Conservation (phyloP, 1,140 invertebrate genomes). For the Thalassaphorura encarpata region DNA sequence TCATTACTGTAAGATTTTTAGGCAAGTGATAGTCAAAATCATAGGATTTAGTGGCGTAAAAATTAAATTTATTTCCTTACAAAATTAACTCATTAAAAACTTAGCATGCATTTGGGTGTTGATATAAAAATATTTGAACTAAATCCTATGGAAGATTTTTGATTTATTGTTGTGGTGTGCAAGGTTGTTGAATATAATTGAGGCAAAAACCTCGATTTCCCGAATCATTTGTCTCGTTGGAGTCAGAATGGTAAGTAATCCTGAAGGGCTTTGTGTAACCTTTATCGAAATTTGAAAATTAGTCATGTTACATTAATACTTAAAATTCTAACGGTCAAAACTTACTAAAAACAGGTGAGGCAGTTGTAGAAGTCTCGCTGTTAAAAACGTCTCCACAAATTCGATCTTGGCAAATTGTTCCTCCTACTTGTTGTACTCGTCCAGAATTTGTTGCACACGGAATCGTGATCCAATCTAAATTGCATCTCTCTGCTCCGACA, state of each 20-base stretch:
- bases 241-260: constrained; percentile 64
- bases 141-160: no score
- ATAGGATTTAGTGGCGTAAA: no score
- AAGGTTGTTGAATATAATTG: constrained; percentile 69
- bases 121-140: no score
- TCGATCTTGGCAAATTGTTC: constrained; percentile 51
- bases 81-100: no score
- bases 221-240: constrained; percentile 58
- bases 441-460: constrained; percentile 60
- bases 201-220: constrained; percentile 65
- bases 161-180: constrained; percentile 43
- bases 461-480: constrained; percentile 63
- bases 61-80: no score
- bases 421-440: constrained; percentile 35
- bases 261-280: constrained; percentile 67
- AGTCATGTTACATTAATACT: not conserved
- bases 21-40: no score
- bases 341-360: constrained; percentile 54
- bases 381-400: constrained; percentile 61
- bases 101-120: no score
- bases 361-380: constrained; percentile 47
- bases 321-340: constrained; percentile 21
- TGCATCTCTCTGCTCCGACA: constrained; percentile 44
- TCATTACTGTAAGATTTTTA: no score
- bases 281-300: constrained; percentile 33